Evolutionary conservation across 2,113 vertebrate species (phyloP).

Genomic region (Coryphaenoides rupestris): DNA sequence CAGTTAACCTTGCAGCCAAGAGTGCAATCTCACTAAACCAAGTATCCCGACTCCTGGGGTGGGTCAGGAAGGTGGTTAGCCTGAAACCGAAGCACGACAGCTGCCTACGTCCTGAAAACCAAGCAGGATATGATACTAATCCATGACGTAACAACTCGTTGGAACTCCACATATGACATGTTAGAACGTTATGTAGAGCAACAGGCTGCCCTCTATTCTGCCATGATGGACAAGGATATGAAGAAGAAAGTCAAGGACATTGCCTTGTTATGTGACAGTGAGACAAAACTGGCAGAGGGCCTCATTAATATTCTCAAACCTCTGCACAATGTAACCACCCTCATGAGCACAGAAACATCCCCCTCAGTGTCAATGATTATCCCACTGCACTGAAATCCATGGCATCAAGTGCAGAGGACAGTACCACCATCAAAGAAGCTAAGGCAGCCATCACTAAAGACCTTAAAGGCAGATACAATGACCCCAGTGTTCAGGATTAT

Average conservation of each 20-base stretch:
- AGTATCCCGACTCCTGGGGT: neutral
- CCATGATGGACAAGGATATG: conserved; percentile 9
- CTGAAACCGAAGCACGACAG: conserved; percentile 4
- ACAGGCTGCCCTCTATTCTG: conserved; percentile 22
- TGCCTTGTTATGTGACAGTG: neutral
- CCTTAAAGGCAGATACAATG: neutral
- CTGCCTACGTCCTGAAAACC: conserved; percentile 2
- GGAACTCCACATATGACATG: conserved; percentile 32
- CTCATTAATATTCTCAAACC: too few species aligned
- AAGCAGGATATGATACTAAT: conserved; percentile 24
- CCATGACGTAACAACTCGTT: conserved; percentile 17
- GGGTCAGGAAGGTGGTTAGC: neutral
- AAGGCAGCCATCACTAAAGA: neutral
- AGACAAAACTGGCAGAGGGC: neutral
- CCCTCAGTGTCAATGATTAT: too few species aligned
- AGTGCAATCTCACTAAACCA: neutral
- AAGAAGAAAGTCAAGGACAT: conserved; percentile 7
- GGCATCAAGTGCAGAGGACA: too few species aligned
- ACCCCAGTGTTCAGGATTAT: neutral
- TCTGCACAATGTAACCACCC: too few species aligned
- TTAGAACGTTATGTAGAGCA: conserved; percentile 21
- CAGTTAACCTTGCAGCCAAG: neutral
- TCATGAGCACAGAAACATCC: too few species aligned
- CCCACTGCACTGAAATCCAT: too few species aligned
- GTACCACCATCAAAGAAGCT: too few species aligned